These are phyloP conservation scores for Empidonax traillii DNA, from an alignment of 2,113 vertebrate genomes.

Conservation along the genomic window DNA sequence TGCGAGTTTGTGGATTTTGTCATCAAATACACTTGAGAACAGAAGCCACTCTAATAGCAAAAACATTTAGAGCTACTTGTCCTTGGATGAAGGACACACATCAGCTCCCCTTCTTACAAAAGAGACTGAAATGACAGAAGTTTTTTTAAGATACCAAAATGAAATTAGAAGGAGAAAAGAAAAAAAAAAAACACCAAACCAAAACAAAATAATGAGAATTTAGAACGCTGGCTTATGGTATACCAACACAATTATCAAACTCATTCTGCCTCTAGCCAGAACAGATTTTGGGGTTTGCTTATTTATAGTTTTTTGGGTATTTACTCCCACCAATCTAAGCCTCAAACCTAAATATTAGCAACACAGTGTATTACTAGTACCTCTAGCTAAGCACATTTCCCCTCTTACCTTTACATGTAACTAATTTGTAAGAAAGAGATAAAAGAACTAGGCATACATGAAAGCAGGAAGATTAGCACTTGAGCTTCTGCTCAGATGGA, in stretches of 20 bases:
- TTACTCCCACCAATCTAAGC: not conserved
- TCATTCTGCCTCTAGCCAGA: not conserved
- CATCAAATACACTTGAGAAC: conserved; percentile 13
- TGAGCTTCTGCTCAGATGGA: not conserved
- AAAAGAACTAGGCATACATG: not conserved
- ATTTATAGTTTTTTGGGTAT: not conserved
- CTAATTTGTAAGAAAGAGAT: not conserved
- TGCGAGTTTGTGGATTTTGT: conserved; percentile 13
- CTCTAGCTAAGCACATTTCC: not conserved
- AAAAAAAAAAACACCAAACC: not conserved
- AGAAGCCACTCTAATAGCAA: conserved; percentile 19
- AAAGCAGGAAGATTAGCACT: not conserved
- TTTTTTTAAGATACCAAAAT: not conserved
- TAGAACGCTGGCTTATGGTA: not conserved
- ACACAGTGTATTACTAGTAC: not conserved
- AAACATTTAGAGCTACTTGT: conserved; percentile 13
- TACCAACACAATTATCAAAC: not conserved
- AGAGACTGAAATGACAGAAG: not conserved
- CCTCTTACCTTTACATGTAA: not conserved
- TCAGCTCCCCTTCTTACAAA: not conserved
- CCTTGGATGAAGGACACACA: not conserved
- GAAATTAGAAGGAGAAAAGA: not conserved
- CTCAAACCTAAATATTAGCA: not conserved
- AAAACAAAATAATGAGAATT: not conserved
- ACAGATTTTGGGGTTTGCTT: not conserved